phyloP scores from a whole-genome alignment of 2,113 vertebrate genomes.

The Scophthalmus maximus region DNA sequence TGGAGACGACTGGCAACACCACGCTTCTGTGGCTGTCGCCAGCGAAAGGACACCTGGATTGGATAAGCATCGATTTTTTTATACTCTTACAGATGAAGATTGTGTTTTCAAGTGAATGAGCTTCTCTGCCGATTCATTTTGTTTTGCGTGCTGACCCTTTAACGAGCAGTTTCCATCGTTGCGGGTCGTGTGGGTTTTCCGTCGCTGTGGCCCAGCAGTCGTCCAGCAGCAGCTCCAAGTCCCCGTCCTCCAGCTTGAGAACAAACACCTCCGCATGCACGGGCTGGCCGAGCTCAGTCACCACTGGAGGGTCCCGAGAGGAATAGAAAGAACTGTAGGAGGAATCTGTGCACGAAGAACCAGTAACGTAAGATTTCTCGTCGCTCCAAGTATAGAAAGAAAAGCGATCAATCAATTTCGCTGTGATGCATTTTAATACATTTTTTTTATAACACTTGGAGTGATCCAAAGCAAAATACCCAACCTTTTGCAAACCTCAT shows the following conservation, averaged over 20 bases:
- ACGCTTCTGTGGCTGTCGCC: constrained; percentile 77
- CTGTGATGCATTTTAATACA: not conserved
- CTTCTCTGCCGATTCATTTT: not conserved
- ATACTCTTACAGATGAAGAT: too few species aligned
- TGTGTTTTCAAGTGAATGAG: too few species aligned
- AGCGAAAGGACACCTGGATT: constrained; percentile 76
- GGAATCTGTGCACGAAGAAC: constrained; percentile 65
- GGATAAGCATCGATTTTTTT: not conserved
- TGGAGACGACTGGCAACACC: constrained; percentile 45
- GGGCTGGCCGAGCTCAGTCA: constrained; percentile 78
- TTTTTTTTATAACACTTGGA: too few species aligned
- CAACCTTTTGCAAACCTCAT: constrained; percentile 75
- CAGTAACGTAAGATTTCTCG: not conserved
- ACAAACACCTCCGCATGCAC: constrained; percentile 82
- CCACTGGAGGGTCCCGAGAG: constrained; percentile 61
- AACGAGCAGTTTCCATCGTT: constrained; percentile 81
- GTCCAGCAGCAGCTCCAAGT: constrained; percentile 73
- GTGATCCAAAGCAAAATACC: not conserved
- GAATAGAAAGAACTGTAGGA: constrained; percentile 77
- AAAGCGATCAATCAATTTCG: not conserved
- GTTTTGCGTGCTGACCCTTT: constrained; percentile 28
- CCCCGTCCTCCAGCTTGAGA: constrained; percentile 74
- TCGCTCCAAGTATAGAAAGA: not conserved
- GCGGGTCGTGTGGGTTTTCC: constrained; percentile 51
- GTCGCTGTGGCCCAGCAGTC: constrained; percentile 84